phyloP scores from a whole-genome alignment of 2,888 invertebrate genomes.

The Yponomeuta malinellus region DNA sequence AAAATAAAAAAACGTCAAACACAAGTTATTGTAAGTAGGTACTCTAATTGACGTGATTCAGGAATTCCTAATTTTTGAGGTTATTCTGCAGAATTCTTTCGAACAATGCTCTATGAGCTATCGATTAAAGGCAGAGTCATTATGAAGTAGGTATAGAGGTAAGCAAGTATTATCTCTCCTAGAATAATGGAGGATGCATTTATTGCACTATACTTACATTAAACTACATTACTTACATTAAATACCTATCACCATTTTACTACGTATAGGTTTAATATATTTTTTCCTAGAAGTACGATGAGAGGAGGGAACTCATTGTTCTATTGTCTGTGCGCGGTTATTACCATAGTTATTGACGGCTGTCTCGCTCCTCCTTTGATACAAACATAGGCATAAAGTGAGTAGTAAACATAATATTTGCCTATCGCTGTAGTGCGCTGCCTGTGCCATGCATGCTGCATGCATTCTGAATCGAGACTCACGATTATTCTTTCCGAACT shows the following conservation, averaged over 20 bases:
- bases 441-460: neutral
- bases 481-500: neutral
- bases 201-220: neutral
- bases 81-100: too few species aligned
- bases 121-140: neutral
- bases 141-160: neutral
- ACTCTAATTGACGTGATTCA: too few species aligned
- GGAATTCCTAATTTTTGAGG: too few species aligned
- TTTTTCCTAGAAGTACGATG: slow-evolving; percentile 47
- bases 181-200: neutral
- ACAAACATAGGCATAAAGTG: slow-evolving; percentile 3
- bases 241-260: slow-evolving; percentile 1
- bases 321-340: slow-evolving; percentile 60
- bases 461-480: neutral
- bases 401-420: neutral
- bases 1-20: too few species aligned
- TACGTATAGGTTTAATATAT: slow-evolving; percentile 11
- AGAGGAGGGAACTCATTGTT: slow-evolving; percentile 69
- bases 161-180: neutral
- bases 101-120: too few species aligned
- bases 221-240: too few species aligned
- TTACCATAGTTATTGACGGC: slow-evolving; percentile 47
- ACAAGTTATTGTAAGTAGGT: too few species aligned
- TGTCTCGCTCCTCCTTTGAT: slow-evolving; percentile 48
- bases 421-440: neutral